Percentiles rank a stretch among this genome's conserved stretches.
Conservation (phyloP, 1,140 invertebrate genomes). For the Lysiphlebus fabarum region DNA sequence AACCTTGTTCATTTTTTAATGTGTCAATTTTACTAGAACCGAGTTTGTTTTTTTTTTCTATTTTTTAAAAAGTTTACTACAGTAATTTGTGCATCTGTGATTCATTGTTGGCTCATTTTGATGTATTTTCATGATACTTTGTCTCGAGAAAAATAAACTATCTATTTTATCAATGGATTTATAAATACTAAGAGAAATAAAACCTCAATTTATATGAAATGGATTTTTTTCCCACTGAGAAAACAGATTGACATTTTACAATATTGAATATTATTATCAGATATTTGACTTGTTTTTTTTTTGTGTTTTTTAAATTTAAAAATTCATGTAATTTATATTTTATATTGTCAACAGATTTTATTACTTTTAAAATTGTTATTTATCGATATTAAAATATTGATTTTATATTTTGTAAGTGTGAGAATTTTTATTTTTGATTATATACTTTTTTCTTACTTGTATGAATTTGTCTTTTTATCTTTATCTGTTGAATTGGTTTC, state of each 20-base stretch:
- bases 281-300: neutral
- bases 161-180: neutral
- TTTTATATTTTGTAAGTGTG: neutral
- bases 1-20: too few species aligned
- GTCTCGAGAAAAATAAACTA: neutral
- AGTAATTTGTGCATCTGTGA: conserved; percentile 22
- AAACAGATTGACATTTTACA: conserved; percentile 5
- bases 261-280: conserved; percentile 4
- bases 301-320: too few species aligned
- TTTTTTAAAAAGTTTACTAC: conserved; percentile 13
- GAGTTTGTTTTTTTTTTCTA: conserved; percentile 1
- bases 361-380: too few species aligned
- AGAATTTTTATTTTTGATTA: conserved; percentile 1
- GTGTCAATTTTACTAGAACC: neutral
- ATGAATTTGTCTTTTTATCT: neutral
- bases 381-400: too few species aligned
- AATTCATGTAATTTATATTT: too few species aligned
- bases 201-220: conserved; percentile 1
- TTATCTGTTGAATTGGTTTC: neutral
- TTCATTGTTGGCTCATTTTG: neutral
- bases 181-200: neutral
- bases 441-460: neutral
- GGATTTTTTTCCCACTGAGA: neutral
- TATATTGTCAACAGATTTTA: too few species aligned
- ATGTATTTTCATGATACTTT: neutral